phyloP scores from a whole-genome alignment of 2,113 vertebrate genomes.

The Sylvia atricapilla region DNA sequence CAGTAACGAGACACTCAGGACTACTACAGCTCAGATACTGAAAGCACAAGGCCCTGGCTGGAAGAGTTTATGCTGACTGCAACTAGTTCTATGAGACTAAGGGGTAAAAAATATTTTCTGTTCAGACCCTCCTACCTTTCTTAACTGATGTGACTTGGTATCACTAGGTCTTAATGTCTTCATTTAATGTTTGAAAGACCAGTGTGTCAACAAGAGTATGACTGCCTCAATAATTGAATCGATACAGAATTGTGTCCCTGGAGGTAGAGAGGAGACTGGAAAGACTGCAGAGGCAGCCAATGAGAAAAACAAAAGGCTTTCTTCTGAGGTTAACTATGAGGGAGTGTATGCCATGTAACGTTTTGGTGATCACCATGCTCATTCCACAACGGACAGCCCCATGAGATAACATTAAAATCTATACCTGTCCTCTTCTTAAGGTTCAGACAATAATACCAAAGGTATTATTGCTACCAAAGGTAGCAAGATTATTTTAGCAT shows the following conservation, averaged over 20 bases:
- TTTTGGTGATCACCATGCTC: neutral
- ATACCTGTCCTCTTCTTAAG: neutral
- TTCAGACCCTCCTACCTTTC: neutral
- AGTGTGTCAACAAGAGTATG: neutral
- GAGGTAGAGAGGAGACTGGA: neutral
- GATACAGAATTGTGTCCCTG: neutral
- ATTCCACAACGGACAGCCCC: neutral
- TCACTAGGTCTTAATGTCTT: neutral
- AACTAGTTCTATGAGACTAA: neutral
- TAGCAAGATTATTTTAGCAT: neutral
- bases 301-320: neutral
- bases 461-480: neutral
- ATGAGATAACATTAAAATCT: neutral
- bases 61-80: neutral
- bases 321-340: neutral
- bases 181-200: neutral
- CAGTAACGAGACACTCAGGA: neutral
- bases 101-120: neutral
- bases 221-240: neutral
- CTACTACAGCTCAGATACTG: neutral
- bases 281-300: neutral
- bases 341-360: neutral
- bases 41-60: neutral
- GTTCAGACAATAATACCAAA: neutral
- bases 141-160: neutral